Conservation (phyloP, 2,888 invertebrate genomes). For the Cantharis flavilabris region DNA sequence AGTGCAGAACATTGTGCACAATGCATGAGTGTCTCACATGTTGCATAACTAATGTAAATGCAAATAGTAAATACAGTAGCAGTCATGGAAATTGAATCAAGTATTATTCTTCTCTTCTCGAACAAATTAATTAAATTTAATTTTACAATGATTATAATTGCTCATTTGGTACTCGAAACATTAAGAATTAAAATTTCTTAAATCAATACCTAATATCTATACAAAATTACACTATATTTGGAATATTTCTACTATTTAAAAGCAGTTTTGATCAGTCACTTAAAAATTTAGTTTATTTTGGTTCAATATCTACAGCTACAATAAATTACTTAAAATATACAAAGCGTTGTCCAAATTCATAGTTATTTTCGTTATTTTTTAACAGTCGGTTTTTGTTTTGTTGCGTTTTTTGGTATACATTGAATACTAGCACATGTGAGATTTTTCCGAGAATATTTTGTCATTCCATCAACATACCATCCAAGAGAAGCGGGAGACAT, state of each 20-base stretch:
- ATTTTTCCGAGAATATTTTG: conserved; percentile 48
- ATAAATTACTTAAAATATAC: background rate
- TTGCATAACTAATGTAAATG: no score
- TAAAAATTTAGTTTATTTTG: background rate
- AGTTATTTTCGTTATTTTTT: background rate
- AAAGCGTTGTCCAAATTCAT: background rate
- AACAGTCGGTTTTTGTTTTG: conserved; percentile 2
- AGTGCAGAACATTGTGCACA: no score
- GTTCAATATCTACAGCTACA: background rate
- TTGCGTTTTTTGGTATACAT: conserved; percentile 41
- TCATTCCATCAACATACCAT: conserved; percentile 48
- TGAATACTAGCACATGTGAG: conserved; percentile 52
- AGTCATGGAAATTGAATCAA: no score
- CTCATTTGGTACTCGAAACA: no score
- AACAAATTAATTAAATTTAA: no score
- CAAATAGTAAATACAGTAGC: no score
- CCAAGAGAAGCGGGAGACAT: conserved; percentile 48
- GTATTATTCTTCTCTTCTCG: no score
- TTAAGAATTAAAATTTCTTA: no score
- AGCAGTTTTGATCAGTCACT: background rate
- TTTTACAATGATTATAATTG: no score
- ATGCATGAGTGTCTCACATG: no score
- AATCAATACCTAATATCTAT: no score
- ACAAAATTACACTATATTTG: no score
- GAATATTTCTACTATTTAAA: background rate